A percentile compares a stretch with the other conserved stretches of the same genome.
Conservation (phyloP, 2,888 invertebrate genomes). For the Acanthococcus lagerstroemiae region DNA sequence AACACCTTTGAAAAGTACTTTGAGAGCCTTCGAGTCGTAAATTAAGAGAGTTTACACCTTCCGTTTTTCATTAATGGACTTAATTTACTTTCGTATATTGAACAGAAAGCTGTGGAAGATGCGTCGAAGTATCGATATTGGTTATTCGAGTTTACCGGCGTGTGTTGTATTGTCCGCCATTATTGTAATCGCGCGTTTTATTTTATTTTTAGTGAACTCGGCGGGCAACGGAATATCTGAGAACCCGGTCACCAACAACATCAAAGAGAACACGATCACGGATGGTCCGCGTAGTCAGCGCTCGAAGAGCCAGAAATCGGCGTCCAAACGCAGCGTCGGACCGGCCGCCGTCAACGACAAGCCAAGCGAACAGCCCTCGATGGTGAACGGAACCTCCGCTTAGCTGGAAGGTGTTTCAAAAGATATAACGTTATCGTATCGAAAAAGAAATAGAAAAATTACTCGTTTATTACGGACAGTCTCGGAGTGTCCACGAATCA, state of each 20-base stretch:
- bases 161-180: no score
- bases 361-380: conserved; percentile 22
- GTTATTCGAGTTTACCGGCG: not conserved
- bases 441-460: no score
- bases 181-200: not conserved
- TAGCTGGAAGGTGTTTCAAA: conserved; percentile 8
- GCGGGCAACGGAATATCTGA: conserved; percentile 10
- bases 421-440: no score
- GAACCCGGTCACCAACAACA: conserved; percentile 15
- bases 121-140: no score
- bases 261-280: conserved; percentile 13
- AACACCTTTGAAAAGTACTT: no score
- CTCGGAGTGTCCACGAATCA: not conserved
- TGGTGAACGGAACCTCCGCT: conserved; percentile 28
- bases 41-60: no score
- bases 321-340: conserved; percentile 3
- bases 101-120: no score
- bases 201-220: conserved; percentile 1
- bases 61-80: no score
- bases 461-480: not conserved
- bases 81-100: no score
- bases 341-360: conserved; percentile 21
- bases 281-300: conserved; percentile 24
- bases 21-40: no score
- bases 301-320: conserved; percentile 18